phyloP scores from a whole-genome alignment of 2,797 vertebrate genomes.

The Onychomys arenicola region DNA sequence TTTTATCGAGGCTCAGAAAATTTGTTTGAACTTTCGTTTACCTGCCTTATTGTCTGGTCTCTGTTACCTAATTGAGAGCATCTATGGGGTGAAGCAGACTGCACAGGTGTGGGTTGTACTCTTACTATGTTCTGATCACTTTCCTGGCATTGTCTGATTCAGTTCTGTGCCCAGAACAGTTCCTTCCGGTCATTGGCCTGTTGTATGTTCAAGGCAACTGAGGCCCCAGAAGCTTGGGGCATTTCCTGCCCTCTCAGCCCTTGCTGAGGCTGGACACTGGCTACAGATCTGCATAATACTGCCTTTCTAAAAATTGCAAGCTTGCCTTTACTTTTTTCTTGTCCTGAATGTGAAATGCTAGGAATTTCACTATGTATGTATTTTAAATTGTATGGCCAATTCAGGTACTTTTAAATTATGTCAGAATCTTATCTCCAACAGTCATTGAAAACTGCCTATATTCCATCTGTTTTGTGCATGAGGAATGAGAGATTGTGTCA shows the following conservation, averaged over 20 bases:
- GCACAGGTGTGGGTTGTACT: neutral
- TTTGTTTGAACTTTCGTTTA: neutral
- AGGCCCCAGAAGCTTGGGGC: neutral
- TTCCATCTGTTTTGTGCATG: neutral
- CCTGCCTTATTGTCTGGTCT: neutral
- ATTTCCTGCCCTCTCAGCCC: neutral
- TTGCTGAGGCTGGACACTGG: neutral
- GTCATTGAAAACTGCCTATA: neutral
- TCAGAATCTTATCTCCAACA: conserved; percentile 11
- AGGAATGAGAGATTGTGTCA: neutral
- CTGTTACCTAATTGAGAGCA: neutral
- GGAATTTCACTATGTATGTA: neutral
- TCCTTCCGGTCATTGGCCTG: neutral
- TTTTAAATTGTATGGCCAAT: neutral
- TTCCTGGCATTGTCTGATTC: neutral
- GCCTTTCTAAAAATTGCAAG: neutral
- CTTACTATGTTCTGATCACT: neutral
- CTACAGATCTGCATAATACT: neutral
- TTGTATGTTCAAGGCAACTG: neutral
- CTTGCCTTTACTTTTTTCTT: neutral
- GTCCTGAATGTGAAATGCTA: conserved; percentile 1
- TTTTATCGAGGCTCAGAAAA: conserved; percentile 9
- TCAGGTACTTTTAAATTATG: conserved; percentile 10
- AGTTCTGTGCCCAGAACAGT: neutral
- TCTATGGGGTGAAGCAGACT: neutral